Evolutionary conservation across 2,113 vertebrate species (phyloP).

Genomic region (Engraulis encrasicolus): DNA sequence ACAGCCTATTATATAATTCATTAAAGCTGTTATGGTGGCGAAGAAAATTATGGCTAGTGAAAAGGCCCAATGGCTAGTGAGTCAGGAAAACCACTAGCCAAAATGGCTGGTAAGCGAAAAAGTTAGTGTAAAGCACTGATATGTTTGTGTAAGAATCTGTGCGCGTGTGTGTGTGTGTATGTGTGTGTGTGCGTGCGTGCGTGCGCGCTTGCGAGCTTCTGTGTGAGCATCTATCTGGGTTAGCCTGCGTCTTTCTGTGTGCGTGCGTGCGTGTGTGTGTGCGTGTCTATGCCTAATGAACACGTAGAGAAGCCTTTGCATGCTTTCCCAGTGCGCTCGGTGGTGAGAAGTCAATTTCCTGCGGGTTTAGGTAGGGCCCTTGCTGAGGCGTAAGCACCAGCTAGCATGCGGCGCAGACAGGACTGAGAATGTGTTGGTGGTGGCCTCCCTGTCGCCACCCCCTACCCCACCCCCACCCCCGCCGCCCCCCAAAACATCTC

Average conservation of each 20-base stretch:
- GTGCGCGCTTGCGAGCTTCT: constrained; percentile 17
- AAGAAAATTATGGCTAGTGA: too few species aligned
- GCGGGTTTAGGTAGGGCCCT: constrained; percentile 51
- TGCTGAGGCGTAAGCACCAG: constrained; percentile 35
- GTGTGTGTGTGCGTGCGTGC: not conserved
- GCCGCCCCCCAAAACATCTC: constrained; percentile 49
- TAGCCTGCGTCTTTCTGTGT: too few species aligned
- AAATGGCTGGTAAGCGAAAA: too few species aligned
- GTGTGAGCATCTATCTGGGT: constrained; percentile 26
- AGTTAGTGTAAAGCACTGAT: too few species aligned
- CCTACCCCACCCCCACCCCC: constrained; percentile 40
- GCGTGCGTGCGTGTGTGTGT: constrained; percentile 21
- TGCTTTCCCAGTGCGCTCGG: not conserved
- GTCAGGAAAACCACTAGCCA: too few species aligned
- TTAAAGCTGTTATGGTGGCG: too few species aligned
- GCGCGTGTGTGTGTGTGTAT: too few species aligned
- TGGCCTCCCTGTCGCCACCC: constrained; percentile 32
- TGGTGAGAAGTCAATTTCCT: constrained; percentile 68
- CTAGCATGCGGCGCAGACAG: constrained; percentile 60
- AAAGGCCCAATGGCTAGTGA: too few species aligned
- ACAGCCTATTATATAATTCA: too few species aligned
- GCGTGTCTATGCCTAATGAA: constrained; percentile 56
- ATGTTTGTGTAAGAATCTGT: too few species aligned
- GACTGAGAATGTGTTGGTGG: constrained; percentile 58
- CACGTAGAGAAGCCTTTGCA: constrained; percentile 41